Base-by-base conservation (phyloP, 2,888 invertebrate genomes). In the Microplitis manilae region DNA sequence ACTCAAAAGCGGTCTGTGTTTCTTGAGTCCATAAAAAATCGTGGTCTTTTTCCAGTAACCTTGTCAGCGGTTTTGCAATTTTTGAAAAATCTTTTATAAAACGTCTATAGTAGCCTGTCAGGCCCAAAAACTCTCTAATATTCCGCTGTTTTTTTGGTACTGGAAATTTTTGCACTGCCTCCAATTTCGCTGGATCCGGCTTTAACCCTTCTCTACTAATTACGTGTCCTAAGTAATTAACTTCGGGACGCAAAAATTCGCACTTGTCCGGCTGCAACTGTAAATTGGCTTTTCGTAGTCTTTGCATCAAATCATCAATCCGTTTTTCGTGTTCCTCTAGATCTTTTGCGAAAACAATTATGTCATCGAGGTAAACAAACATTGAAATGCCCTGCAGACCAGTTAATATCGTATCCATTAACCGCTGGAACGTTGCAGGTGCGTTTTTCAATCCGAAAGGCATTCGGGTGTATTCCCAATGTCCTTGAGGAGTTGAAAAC, bases 351-450 rank as follows among this genome's bases (percentile, higher is more conserved):
- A 79, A 80, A 39, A 80, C 68, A 4, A 86, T 81, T 6, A 85
- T 82, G 68, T 86, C 84, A 68, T 86, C 84, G 9, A 85, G 75
- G 71, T 86, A 86, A 0, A 82, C 84, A n/a, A 82, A 79, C 8
- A 77, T 15, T 41, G 76, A 74, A 0, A 17, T 67, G 0, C 77
- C 79, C 64, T 75, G 74, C 1, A 77, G 40, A 4, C 79, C 77
- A 5, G 64, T 8, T 15, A 77, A 30, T 6, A 73, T 74, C 6
- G 61, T 59, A 13, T 77, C 70, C 74, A 65, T 65, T 7, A 65
- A 13, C 30, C 65, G 17, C 30, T 65, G 65, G 20, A 65, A 65
- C 5, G 65, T 65, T 6, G 65, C 38, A 9, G 65, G 65, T 7
- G 65, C 65, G 9, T 30, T 65, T 65, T 65, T 64, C 65, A 65